These are phyloP conservation scores for Premnoplex brunnescens DNA, from an alignment of 2,797 vertebrate species.

Conservation along the genomic window DNA sequence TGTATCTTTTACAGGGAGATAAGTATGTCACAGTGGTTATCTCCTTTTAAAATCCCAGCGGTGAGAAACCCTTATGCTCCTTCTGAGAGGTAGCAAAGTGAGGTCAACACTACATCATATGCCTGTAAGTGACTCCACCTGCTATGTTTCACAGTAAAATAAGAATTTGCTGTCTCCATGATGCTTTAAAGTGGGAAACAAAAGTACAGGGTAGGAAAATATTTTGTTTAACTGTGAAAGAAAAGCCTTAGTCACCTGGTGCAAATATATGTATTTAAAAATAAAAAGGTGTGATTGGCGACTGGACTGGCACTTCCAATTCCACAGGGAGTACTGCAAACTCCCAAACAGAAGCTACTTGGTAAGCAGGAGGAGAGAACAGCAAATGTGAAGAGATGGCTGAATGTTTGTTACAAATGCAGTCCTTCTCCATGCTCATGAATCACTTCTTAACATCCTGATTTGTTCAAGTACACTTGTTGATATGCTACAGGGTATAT, in stretches of 20 bases:
- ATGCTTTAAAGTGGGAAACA: background rate
- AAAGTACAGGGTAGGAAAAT: background rate
- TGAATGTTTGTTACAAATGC: background rate
- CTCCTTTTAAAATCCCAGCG: background rate
- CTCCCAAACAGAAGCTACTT: background rate
- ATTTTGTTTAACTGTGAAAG: background rate
- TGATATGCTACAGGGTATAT: background rate
- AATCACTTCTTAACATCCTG: constrained; percentile 33
- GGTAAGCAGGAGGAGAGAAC: background rate
- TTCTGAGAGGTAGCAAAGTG: background rate
- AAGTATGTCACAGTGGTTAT: background rate
- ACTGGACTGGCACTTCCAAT: background rate
- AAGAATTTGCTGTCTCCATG: background rate
- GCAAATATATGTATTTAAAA: background rate
- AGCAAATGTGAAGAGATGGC: background rate
- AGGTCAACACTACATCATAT: background rate
- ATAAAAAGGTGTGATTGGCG: background rate
- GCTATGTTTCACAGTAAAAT: background rate
- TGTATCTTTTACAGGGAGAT: background rate
- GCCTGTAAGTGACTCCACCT: background rate
- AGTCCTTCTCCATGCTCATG: background rate
- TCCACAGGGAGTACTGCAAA: background rate
- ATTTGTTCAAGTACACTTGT: constrained; percentile 6
- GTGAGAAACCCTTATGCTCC: background rate
- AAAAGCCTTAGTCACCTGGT: constrained; percentile 15